Evolutionary conservation across 2,888 invertebrate species (phyloP).

Genomic region (Criorhina ranunculi): DNA sequence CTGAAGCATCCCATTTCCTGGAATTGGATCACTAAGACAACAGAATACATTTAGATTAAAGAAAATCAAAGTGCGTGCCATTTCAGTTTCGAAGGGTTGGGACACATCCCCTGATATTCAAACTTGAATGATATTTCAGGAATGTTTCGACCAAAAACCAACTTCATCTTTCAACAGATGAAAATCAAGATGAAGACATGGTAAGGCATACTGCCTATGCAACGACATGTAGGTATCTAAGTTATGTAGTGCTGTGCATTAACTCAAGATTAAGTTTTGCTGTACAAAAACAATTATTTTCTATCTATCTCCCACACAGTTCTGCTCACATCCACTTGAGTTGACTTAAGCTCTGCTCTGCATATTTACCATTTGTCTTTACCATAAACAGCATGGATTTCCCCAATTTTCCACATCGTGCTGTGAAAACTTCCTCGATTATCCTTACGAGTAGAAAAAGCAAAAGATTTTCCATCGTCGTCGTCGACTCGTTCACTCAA

Average conservation of each 20-base stretch:
- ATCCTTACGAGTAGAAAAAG: slow-evolving; percentile 44
- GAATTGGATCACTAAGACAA: no score
- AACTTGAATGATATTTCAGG: slow-evolving; percentile 2
- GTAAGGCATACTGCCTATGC: not conserved
- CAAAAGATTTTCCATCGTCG: slow-evolving; percentile 56
- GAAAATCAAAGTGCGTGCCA: not conserved
- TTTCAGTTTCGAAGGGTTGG: no score
- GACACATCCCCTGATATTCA: not conserved
- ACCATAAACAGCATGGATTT: slow-evolving; percentile 42
- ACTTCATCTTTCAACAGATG: slow-evolving; percentile 5
- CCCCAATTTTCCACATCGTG: slow-evolving; percentile 25
- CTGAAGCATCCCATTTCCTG: no score
- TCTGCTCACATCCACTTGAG: slow-evolving; percentile 16
- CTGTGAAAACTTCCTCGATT: slow-evolving; percentile 63
- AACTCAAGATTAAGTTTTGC: slow-evolving; percentile 63
- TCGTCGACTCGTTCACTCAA: slow-evolving; percentile 64
- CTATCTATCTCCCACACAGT: slow-evolving; percentile 38
- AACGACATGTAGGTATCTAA: slow-evolving; percentile 9
- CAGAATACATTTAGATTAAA: no score
- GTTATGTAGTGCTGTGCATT: slow-evolving; percentile 41
- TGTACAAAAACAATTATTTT: slow-evolving; percentile 66
- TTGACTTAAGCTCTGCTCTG: slow-evolving; percentile 52
- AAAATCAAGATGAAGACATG: slow-evolving; percentile 1
- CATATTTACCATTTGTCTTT: slow-evolving; percentile 58
- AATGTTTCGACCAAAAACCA: slow-evolving; percentile 4